These are phyloP conservation scores for Pogonocichla stellata DNA, from an alignment of 2,113 vertebrate genomes.

Conservation along the genomic window DNA sequence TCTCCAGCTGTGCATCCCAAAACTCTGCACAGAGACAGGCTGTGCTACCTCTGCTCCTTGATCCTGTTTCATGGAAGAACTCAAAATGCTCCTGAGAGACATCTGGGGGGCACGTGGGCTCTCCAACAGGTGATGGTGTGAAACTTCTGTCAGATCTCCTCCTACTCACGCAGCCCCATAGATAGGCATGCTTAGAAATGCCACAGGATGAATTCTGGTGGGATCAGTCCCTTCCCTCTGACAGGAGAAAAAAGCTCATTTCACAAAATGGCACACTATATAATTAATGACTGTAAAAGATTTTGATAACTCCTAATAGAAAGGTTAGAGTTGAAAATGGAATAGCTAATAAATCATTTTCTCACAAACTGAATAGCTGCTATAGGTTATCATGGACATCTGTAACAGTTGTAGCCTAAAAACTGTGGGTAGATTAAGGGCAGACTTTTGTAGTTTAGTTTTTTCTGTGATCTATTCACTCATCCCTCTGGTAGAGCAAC, in stretches of 20 bases:
- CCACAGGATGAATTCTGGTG: not conserved
- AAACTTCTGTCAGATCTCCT: not conserved
- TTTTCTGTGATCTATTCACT: slow-evolving; percentile 41
- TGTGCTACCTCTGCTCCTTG: not conserved
- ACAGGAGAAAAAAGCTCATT: not conserved
- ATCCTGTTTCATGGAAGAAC: not conserved
- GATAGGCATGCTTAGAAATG: not conserved
- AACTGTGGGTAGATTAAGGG: not conserved
- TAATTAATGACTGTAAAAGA: not conserved
- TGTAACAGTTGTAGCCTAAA: slow-evolving; percentile 5
- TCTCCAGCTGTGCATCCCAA: not conserved
- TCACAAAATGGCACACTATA: not conserved
- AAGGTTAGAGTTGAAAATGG: slow-evolving; percentile 32
- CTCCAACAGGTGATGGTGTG: not conserved
- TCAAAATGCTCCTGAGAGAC: not conserved
- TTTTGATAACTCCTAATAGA: slow-evolving; percentile 29
- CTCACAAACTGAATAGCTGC: not conserved
- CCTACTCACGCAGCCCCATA: not conserved
- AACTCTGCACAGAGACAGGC: not conserved
- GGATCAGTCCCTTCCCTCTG: not conserved
- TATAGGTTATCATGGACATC: not conserved
- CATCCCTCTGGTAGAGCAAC: not conserved
- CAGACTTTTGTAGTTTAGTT: not conserved
- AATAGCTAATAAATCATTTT: not conserved
- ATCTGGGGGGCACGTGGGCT: not conserved